Percentiles rank a stretch among this genome's conserved stretches.
Conservation (phyloP, 2,797 vertebrate genomes). For the Phylloscopus collybita region DNA sequence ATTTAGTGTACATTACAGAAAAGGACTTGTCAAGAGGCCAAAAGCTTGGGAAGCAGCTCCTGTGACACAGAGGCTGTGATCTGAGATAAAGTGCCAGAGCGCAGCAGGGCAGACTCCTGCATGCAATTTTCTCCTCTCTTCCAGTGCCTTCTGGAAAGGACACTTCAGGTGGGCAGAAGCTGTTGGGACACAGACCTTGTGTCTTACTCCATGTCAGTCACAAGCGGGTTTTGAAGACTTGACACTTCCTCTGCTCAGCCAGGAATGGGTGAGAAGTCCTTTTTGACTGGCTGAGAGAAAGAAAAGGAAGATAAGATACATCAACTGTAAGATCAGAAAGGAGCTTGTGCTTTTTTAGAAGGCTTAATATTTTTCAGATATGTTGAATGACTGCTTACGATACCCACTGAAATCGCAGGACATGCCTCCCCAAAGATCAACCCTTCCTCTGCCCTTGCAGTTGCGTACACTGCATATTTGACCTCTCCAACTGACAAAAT, state of each 20-base stretch:
- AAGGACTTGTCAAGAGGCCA: conserved; percentile 37
- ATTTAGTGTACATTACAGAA: conserved; percentile 12
- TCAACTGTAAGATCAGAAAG: background rate
- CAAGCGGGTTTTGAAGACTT: background rate
- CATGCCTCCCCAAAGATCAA: background rate
- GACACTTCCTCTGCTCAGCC: background rate
- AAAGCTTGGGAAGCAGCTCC: background rate
- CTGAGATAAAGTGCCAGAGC: background rate
- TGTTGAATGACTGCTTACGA: background rate
- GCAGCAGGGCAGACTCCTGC: background rate
- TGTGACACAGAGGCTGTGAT: background rate
- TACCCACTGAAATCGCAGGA: background rate
- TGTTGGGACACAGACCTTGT: background rate
- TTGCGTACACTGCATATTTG: rapidly evolving
- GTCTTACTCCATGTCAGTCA: background rate
- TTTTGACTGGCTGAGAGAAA: background rate
- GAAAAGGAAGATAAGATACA: background rate
- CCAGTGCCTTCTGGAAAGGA: background rate
- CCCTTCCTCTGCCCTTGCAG: background rate
- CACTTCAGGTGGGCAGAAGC: background rate
- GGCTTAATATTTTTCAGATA: background rate
- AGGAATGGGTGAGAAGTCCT: background rate
- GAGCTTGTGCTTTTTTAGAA: background rate
- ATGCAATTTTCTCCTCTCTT: rapidly evolving
- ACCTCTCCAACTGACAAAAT: background rate